Percentiles rank a stretch among this genome's conserved stretches.
These are phyloP conservation scores for Mungos mungo DNA, from an alignment of 2,113 vertebrate genomes.

Conservation along the genomic window DNA sequence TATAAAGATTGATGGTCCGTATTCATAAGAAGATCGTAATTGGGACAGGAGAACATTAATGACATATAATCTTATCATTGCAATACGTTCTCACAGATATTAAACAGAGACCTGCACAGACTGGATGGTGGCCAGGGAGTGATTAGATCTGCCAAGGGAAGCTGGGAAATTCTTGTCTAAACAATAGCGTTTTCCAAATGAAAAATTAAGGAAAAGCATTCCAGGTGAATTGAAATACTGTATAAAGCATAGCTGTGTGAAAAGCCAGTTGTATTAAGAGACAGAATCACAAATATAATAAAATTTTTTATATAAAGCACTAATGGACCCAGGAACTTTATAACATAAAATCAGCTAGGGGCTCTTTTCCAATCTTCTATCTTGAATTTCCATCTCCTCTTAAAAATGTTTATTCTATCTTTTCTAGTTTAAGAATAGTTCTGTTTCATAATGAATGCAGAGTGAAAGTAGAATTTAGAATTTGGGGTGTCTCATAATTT, in stretches of 20 bases:
- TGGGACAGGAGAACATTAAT: neutral
- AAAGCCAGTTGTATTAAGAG: slow-evolving; percentile 3
- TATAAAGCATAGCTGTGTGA: neutral
- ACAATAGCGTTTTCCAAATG: neutral
- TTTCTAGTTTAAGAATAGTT: slow-evolving; percentile 16
- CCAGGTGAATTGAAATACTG: neutral
- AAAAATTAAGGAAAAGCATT: slow-evolving; percentile 35
- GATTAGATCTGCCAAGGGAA: neutral
- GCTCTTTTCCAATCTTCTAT: neutral
- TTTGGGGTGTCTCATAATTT: neutral
- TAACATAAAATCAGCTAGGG: neutral
- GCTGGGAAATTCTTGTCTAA: slow-evolving; percentile 4
- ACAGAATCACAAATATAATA: neutral
- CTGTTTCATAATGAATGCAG: neutral
- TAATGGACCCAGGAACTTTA: neutral
- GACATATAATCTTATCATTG: neutral
- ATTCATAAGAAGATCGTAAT: neutral
- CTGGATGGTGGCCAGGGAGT: neutral
- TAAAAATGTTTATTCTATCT: slow-evolving; percentile 27
- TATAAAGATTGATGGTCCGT: neutral
- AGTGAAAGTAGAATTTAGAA: neutral
- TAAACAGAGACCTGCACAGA: neutral
- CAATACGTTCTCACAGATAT: neutral
- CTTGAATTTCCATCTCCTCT: slow-evolving; percentile 13
- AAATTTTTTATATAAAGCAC: neutral